These are phyloP conservation scores for Napeogenes sylphis DNA, from an alignment of 2,888 invertebrate species.

Conservation along the genomic window DNA sequence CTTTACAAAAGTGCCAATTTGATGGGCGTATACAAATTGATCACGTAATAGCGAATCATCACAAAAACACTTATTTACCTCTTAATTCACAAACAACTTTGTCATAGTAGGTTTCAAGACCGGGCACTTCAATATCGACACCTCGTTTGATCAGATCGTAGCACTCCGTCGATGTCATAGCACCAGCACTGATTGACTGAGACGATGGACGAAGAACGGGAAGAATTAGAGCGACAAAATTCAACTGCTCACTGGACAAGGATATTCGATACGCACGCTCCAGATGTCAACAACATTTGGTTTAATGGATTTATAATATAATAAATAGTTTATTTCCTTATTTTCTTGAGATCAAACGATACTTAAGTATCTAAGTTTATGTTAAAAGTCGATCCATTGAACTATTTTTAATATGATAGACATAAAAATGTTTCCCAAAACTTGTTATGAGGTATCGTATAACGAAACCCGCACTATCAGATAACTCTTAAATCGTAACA, in stretches of 20 bases:
- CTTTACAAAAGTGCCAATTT: not conserved
- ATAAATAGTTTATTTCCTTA: conserved; percentile 19
- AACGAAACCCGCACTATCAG: conserved; percentile 31
- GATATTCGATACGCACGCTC: conserved; percentile 70
- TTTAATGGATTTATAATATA: conserved; percentile 42
- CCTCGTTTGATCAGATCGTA: conserved; percentile 73
- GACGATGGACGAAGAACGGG: conserved; percentile 53
- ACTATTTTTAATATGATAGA: not conserved
- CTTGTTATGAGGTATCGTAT: conserved; percentile 14
- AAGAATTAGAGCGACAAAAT: conserved; percentile 76
- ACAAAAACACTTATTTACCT: conserved; percentile 62
- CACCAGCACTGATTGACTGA: conserved; percentile 55
- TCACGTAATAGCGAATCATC: not conserved
- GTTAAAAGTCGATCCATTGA: not conserved
- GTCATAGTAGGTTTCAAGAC: conserved; percentile 77
- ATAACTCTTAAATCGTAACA: conserved; percentile 30
- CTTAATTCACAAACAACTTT: conserved; percentile 77
- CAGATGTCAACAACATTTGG: conserved; percentile 68
- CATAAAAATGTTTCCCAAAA: not conserved
- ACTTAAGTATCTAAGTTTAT: too few relatives aligned
- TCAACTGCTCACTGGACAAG: conserved; percentile 62
- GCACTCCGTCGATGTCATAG: conserved; percentile 73
- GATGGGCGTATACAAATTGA: not conserved
- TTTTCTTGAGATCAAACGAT: conserved; percentile 7
- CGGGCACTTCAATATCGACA: conserved; percentile 72